Evolutionary conservation across 2,888 invertebrate species (phyloP).

Genomic region (Xanthorhoe designata): DNA sequence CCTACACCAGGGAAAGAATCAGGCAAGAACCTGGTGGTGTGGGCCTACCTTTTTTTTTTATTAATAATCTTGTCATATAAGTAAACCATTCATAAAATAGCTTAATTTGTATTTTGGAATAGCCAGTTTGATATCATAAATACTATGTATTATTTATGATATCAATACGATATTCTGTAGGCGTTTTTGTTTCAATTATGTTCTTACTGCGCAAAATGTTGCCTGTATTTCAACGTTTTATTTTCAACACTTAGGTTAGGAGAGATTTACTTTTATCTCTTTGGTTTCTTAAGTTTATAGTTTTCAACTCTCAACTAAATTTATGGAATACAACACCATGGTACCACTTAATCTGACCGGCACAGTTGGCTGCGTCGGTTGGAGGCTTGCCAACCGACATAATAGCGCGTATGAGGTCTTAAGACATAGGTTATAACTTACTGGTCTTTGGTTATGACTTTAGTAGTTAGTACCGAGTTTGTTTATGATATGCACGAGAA

Average conservation of each 20-base stretch:
- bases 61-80: too few species aligned
- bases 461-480: constrained; percentile 21
- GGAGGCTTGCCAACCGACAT: constrained; percentile 74
- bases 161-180: too few species aligned
- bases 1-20: too few species aligned
- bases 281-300: neutral
- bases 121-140: too few species aligned
- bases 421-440: constrained; percentile 64
- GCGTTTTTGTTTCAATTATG: too few species aligned
- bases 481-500: constrained; percentile 9
- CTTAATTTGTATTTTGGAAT: too few species aligned
- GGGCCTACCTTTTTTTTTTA: too few species aligned
- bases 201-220: too few species aligned
- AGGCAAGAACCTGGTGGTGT: too few species aligned
- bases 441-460: constrained; percentile 31
- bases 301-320: constrained; percentile 31
- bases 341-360: constrained; percentile 67
- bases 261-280: neutral
- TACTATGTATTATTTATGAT: too few species aligned
- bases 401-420: constrained; percentile 65
- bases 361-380: constrained; percentile 71
- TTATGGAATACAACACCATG: constrained; percentile 54
- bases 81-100: too few species aligned
- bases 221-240: neutral
- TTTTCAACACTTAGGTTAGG: neutral